phyloP scores from a whole-genome alignment of 37 sponge, comb jelly and placozoan species.

The Cliona cf. orientalis region DNA sequence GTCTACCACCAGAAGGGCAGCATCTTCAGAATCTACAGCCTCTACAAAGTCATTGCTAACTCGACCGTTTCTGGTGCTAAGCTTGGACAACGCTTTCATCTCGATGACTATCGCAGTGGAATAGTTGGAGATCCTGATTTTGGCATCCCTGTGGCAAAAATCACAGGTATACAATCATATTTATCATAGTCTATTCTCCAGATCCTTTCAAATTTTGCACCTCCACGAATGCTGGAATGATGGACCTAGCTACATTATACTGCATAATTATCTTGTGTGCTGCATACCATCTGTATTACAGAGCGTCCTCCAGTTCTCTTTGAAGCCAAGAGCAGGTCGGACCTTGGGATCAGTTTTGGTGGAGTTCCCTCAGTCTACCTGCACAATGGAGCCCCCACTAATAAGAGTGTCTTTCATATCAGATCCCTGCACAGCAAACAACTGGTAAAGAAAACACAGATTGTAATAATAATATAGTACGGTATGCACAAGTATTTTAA shows the following conservation, averaged over 20 bases:
- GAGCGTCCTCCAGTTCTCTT: slow-evolving; percentile 73
- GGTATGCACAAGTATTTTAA: neutral
- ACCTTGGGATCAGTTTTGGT: slow-evolving; percentile 63
- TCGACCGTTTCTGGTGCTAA: slow-evolving; percentile 22
- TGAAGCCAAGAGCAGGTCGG: slow-evolving; percentile 17
- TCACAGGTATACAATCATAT: slow-evolving; percentile 41
- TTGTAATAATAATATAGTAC: neutral
- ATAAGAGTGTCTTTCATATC: slow-evolving; percentile 34
- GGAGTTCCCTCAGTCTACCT: slow-evolving; percentile 69
- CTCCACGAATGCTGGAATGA: no score
- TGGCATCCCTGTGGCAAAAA: slow-evolving; percentile 62
- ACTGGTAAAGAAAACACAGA: slow-evolving; percentile 40
- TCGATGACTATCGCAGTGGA: neutral
- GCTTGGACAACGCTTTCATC: slow-evolving; percentile 27
- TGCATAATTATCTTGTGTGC: neutral
- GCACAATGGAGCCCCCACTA: slow-evolving; percentile 31
- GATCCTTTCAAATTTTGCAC: no score
- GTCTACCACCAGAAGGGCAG: slow-evolving; percentile 1
- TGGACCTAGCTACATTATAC: no score
- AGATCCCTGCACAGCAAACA: slow-evolving; percentile 12
- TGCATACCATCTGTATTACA: neutral
- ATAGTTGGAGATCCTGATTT: slow-evolving; percentile 38
- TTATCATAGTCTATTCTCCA: no score
- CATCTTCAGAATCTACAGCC: slow-evolving; percentile 34
- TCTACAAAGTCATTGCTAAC: slow-evolving; percentile 46